These are phyloP conservation scores for Solenopsis invicta DNA, from an alignment of 1,140 invertebrate genomes.

Conservation along the genomic window DNA sequence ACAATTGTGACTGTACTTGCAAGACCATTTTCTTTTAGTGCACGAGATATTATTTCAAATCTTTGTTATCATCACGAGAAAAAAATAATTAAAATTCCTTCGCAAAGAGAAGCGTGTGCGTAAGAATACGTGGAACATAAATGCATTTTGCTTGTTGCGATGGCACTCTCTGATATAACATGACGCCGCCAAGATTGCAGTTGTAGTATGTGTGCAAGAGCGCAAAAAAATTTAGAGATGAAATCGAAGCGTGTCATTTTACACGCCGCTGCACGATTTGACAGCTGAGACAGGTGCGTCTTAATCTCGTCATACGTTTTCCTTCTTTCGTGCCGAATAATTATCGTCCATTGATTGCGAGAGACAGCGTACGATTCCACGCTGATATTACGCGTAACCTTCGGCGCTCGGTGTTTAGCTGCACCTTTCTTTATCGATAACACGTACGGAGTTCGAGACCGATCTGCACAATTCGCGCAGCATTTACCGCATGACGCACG, in stretches of 20 bases:
- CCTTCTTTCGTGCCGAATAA: conserved; percentile 13
- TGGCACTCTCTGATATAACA: background rate
- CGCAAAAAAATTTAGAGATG: background rate
- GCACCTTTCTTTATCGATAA: conserved; percentile 29
- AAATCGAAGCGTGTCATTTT: conserved; percentile 27
- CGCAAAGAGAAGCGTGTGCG: background rate
- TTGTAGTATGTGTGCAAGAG: background rate
- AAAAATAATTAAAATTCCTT: background rate
- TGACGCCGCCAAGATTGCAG: background rate
- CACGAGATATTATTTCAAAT: no score
- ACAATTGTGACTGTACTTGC: no score
- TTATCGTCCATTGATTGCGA: conserved; percentile 17
- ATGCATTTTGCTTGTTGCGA: background rate
- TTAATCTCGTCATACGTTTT: background rate
- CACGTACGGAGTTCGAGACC: background rate
- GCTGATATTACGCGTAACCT: background rate
- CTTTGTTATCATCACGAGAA: background rate
- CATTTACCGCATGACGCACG: conserved; percentile 29
- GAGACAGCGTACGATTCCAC: background rate
- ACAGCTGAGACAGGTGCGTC: background rate
- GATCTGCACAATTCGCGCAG: background rate
- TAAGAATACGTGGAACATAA: background rate
- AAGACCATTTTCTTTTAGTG: no score
- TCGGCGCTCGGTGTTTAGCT: background rate
- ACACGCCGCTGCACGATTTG: background rate